These are phyloP conservation scores for Rhamnusium bicolor DNA, from an alignment of 2,888 invertebrate species.

Conservation along the genomic window DNA sequence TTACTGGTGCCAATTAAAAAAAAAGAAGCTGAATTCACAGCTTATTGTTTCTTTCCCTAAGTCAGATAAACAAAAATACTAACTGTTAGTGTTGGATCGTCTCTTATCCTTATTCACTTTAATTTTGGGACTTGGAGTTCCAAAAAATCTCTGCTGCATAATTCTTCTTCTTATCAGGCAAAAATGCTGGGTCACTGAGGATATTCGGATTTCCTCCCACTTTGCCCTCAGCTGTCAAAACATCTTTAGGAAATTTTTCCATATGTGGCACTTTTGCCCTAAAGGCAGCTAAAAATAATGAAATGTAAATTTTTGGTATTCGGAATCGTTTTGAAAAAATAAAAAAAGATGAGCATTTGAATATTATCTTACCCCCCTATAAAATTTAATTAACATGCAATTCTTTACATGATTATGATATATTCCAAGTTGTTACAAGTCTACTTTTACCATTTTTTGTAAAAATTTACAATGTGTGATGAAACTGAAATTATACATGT, in stretches of 20 bases:
- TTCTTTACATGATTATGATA: no score
- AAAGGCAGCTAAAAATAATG: slow-evolving; percentile 70
- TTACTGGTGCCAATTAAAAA: no score
- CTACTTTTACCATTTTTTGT: no score
- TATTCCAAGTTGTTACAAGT: no score
- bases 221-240: slow-evolving; percentile 81
- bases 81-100: slow-evolving; percentile 44
- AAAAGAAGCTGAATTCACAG: no score
- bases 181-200: slow-evolving; percentile 75
- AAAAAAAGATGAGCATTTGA: background rate
- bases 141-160: slow-evolving; percentile 73
- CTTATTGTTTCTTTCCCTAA: background rate
- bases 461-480: no score
- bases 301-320: background rate
- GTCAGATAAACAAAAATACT: slow-evolving; percentile 31
- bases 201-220: slow-evolving; percentile 83
- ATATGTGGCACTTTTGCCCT: slow-evolving; percentile 79
- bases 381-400: no score
- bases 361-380: no score
- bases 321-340: background rate
- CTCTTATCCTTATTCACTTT: slow-evolving; percentile 42
- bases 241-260: slow-evolving; percentile 87
- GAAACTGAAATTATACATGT: no score
- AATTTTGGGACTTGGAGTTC: slow-evolving; percentile 67
- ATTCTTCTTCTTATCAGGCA: slow-evolving; percentile 73